Base-by-base conservation (phyloP, 2,888 invertebrate species). In the Drosophila quasianomalipes region DNA sequence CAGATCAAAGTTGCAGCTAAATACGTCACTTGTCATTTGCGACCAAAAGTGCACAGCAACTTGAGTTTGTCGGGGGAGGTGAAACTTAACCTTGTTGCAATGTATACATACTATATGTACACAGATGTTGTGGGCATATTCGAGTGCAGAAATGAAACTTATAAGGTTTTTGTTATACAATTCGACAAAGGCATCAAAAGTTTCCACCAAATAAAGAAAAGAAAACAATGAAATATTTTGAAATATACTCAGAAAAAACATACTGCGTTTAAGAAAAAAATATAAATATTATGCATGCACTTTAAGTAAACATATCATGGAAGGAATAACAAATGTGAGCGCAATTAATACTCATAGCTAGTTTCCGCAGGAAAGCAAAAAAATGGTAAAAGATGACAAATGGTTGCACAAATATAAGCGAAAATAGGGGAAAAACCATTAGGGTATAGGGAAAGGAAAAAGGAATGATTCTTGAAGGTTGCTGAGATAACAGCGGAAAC, bases 1-100 rank as follows among this genome's bases (percentile, higher is more conserved):
- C 59, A 73, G 57, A 72, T 63, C 62, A 79, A 83, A 89, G 70
- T 74, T 80, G 67, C 84, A 71, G 62, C 70, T 89, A 82, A 89
- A 84, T 84, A 68, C 75, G 73, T 62, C 85, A 84, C 82, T 89
- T 79, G 83, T 68, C 57, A 57, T 58, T 70, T 60, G 58, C 58
- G 37, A 30, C 66, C 58, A 55, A 76, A 80, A 80, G 78, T 72
- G 78, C 72, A 66, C 49, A 71, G 49, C 80, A 44, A 37, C 9
- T 55, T 44, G 4, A 22, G n/a, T 35, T 37, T 16, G 22, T 14
- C 12, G 9, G 31, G 14, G 6, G 6, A 9, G 49, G 44, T 30
- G 37, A 49, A 54, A 49, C 59, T 70, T 55, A 70, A 63, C 74
- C 78, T 81, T 81, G 63, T 44, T 19, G 52, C 47, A 33, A 54